Percentiles rank a stretch among this genome's conserved stretches.
phyloP scores from a whole-genome alignment of 2,113 vertebrate species.

The Anolis carolinensis region DNA sequence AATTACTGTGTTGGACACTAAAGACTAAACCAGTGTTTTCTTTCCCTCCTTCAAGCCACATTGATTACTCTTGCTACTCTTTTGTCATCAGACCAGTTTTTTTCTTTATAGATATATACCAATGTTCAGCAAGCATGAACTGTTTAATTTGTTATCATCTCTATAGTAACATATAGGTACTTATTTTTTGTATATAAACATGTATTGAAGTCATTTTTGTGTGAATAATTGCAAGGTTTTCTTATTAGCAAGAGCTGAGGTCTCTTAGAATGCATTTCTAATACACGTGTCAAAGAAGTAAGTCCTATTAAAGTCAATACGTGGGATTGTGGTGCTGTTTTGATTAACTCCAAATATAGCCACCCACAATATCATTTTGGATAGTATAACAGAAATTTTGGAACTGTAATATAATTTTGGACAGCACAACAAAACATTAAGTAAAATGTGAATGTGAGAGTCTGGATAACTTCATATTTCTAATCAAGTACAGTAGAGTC shows the following conservation, averaged over 20 bases:
- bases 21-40: slow-evolving; percentile 32
- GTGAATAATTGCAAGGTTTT: not conserved
- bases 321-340: not conserved
- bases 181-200: slow-evolving; percentile 27
- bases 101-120: slow-evolving; percentile 42
- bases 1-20: slow-evolving; percentile 33
- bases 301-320: not conserved
- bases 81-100: slow-evolving; percentile 37
- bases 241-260: not conserved
- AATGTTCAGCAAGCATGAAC: slow-evolving; percentile 5
- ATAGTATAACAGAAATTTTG: not conserved
- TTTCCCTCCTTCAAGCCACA: slow-evolving; percentile 19
- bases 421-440: not conserved
- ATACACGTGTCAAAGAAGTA: not conserved
- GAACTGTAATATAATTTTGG: no score
- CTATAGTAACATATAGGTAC: not conserved
- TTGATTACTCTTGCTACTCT: slow-evolving; percentile 46
- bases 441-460: slow-evolving; percentile 12
- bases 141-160: not conserved
- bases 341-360: not conserved
- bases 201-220: not conserved
- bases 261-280: not conserved
- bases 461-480: not conserved
- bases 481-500: no score
- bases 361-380: no score